phyloP scores from a whole-genome alignment of 1,140 invertebrate species.

The Drosophila leontia region DNA sequence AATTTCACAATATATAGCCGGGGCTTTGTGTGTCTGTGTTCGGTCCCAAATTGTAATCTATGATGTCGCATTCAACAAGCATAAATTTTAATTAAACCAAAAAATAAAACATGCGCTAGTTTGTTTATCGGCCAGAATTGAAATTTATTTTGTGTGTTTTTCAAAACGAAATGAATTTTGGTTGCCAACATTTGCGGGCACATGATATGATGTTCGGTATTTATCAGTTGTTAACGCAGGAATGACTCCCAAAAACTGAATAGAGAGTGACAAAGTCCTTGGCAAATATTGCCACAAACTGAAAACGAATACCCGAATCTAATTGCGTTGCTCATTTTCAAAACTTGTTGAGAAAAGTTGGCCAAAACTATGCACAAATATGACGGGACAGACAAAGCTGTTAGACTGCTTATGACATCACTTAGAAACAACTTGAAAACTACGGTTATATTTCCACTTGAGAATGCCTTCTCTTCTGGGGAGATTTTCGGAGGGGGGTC shows the following conservation, averaged over 20 bases:
- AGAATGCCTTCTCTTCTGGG: constrained; percentile 22
- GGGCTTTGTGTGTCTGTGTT: constrained; percentile 8
- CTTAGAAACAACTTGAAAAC: constrained; percentile 31
- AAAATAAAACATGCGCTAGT: constrained; percentile 25
- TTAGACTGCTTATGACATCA: constrained; percentile 59
- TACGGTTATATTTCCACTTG: constrained; percentile 44
- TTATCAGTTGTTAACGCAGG: constrained; percentile 49
- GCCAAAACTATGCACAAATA: constrained; percentile 51
- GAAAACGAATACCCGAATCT: constrained; percentile 7
- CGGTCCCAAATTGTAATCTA: constrained; percentile 55
- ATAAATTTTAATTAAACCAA: constrained; percentile 78
- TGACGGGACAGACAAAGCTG: constrained; percentile 32
- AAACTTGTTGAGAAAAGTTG: constrained; percentile 43
- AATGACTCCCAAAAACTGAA: constrained; percentile 15
- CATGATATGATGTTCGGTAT: neutral
- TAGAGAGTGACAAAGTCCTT: neutral
- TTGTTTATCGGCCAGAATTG: constrained; percentile 37
- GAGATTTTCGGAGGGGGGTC: neutral
- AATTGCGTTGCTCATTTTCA: constrained; percentile 11
- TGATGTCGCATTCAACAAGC: constrained; percentile 64
- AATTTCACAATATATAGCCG: constrained; percentile 28
- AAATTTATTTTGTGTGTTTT: constrained; percentile 49
- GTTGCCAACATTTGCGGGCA: constrained; percentile 20
- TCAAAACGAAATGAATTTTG: constrained; percentile 15
- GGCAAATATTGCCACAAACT: constrained; percentile 3